Base-by-base conservation (phyloP, 2,113 vertebrate genomes). In the Hippocampus comes region DNA sequence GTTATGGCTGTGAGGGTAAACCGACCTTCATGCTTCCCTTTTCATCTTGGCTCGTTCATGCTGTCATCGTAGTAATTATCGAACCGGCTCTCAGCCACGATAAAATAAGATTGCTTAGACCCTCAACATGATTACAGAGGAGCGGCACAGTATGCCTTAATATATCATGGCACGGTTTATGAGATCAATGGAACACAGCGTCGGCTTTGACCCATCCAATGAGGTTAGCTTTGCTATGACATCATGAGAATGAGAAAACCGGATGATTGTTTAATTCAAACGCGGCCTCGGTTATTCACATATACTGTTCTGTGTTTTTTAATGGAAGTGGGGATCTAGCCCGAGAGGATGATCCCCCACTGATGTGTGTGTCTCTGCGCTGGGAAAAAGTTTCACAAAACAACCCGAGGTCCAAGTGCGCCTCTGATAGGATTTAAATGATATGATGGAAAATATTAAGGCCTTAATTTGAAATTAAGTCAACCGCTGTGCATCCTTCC, bases 1-100 rank as follows among this genome's bases (percentile, higher is more conserved):
- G 91, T 56, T 73, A 63, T 56, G 71, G 81, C 68, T 95, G 93
- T 51, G 90, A 94, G 79, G 94, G 94, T 94, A 84, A 78, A 48
- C 6, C 53, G 14, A 63, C 64, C 30, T 67, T 9, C 68, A 0
- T 69, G 57, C 64, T 66, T 53, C 48, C n/a, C 34, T 64, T 23
- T 23, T 60, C 80, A 74, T 53, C 64, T 55, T 41, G 38, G 65
- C 66, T 11, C 43, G 68, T 64, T 66, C 15, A 3, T 66, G 27
- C 53, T 76, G 55, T 75, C 68, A 68, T 3, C 60, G 1, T 56
- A 3, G 49, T 56, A 27, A 72, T 56, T 43, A 65, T n/a, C 30
- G 34, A 25, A 64, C 42, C n/a, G 61, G 21, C 20, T 2, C 48
- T 56, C 41, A 46, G 70, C n/a, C 2, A 63, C 25, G 9, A 53